A percentile compares a stretch with the other conserved stretches of the same genome.
Evolutionary conservation across 2,113 vertebrate species (phyloP).

Genomic region (Laticauda colubrina): DNA sequence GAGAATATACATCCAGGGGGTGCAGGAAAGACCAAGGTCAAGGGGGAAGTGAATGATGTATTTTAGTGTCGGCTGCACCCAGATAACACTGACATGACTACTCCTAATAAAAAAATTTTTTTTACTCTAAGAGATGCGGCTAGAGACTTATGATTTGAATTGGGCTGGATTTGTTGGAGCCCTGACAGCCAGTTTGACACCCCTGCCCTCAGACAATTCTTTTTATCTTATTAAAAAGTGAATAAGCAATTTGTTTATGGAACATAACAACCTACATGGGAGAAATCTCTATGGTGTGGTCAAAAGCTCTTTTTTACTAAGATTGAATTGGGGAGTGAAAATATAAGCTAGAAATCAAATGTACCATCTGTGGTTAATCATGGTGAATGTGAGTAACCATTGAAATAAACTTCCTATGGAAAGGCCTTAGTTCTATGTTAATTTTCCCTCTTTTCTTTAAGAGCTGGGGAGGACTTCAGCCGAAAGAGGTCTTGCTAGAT

Average conservation of each 20-base stretch:
- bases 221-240: constrained; percentile 27
- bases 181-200: no score
- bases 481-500: not conserved
- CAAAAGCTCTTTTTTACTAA: not conserved
- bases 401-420: not conserved
- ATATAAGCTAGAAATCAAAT: not conserved
- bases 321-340: not conserved
- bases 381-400: not conserved
- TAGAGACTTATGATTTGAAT: no score
- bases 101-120: no score
- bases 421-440: not conserved
- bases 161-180: no score
- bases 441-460: not conserved
- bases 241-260: constrained; percentile 19
- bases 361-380: not conserved
- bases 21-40: no score
- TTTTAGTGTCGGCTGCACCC: no score
- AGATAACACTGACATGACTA: no score
- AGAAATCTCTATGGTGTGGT: not conserved
- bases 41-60: no score
- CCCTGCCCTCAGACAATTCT: not conserved
- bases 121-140: no score
- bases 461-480: not conserved
- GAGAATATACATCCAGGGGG: no score
- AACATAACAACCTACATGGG: constrained; percentile 7